Evolutionary conservation across 2,888 invertebrate genomes (phyloP).

Genomic region (Nemurella pictetii): DNA sequence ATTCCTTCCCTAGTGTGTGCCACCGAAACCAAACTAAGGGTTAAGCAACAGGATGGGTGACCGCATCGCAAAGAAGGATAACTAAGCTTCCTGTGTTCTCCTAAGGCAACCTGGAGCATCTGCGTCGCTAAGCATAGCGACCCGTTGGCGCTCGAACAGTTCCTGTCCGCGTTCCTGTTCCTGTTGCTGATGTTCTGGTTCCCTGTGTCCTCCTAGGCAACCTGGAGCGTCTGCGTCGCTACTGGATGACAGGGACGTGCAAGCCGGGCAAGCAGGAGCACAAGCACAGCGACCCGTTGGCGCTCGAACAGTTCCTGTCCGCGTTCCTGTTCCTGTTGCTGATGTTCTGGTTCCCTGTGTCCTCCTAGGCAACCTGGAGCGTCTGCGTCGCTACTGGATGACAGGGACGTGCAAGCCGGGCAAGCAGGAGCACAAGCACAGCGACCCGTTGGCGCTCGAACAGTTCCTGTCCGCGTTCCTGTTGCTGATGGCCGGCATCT

Average conservation of each 20-base stretch:
- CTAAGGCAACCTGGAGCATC: conserved; percentile 88
- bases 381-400: conserved; percentile 95
- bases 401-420: conserved; percentile 94
- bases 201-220: conserved; percentile 89
- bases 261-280: conserved; percentile 89
- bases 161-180: conserved; percentile 95
- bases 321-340: conserved; percentile 94
- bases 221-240: conserved; percentile 88
- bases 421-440: conserved; percentile 87
- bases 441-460: conserved; percentile 85
- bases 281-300: conserved; percentile 86
- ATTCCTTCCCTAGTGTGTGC: no score
- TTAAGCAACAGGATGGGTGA: conserved; percentile 92
- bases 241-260: conserved; percentile 98
- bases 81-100: no score
- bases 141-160: conserved; percentile 90
- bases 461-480: conserved; percentile 98
- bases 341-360: no score
- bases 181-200: conserved; percentile 94
- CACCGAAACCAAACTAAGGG: conserved; percentile 86
- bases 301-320: conserved; percentile 93
- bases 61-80: conserved; percentile 91
- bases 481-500: conserved; percentile 90
- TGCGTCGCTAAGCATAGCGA: conserved; percentile 91
- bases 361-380: conserved; percentile 80